Evolutionary conservation across 2,888 invertebrate species (phyloP).

Genomic region (Biston betularia): DNA sequence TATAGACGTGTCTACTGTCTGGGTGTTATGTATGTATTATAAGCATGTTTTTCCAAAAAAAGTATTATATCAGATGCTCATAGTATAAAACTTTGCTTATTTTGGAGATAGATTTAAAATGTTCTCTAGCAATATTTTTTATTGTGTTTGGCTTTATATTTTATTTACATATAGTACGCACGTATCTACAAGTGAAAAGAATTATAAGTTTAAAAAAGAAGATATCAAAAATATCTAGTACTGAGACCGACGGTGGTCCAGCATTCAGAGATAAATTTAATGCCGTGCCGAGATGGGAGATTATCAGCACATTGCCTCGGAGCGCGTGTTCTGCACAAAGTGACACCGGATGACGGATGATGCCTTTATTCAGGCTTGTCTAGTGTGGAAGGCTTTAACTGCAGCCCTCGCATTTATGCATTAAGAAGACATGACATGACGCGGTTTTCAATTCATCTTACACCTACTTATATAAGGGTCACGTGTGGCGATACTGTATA

Average conservation of each 20-base stretch:
- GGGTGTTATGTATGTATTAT: no score
- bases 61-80: no score
- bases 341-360: slow-evolving; percentile 45
- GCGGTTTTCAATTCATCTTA: neutral
- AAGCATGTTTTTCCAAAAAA: no score
- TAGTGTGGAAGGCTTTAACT: slow-evolving; percentile 2
- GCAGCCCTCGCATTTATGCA: neutral
- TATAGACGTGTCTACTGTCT: no score
- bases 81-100: no score
- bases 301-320: slow-evolving; percentile 44
- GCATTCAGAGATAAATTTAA: slow-evolving; percentile 47
- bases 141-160: no score
- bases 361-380: slow-evolving; percentile 25
- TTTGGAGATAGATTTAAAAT: no score
- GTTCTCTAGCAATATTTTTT: no score
- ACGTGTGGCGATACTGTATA: no score
- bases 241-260: slow-evolving; percentile 40
- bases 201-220: slow-evolving; percentile 12
- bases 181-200: neutral
- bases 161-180: no score
- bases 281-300: slow-evolving; percentile 46
- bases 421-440: neutral
- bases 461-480: neutral
- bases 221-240: slow-evolving; percentile 32
- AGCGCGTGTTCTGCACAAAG: slow-evolving; percentile 27